Evolutionary conservation across 2,113 vertebrate genomes (phyloP), one percentile per base, ranked within the genome.

Genomic region (Hymenochirus boettgeri): DNA sequence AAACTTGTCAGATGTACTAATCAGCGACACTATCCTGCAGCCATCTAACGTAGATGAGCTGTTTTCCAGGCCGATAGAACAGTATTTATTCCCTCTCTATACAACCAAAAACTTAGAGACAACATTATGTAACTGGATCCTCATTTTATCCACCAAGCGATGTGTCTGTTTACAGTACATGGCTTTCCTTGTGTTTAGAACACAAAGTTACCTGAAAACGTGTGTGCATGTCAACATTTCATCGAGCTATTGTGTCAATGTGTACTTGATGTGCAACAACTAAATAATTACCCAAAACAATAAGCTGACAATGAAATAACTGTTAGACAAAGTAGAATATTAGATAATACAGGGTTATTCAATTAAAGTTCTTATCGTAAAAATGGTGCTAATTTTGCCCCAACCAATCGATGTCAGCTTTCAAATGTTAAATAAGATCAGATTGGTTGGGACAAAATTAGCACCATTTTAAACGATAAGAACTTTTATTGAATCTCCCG

Each of bases 91-190:
- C 12, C 31, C 31, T 33, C 8, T 33, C 2, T 7, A 7, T 7
- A 12, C 31, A 33, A 33, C 3, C 31, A 33, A 33, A 2, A 33
- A 12, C 8, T 12, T 31, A 5, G 29, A 31, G 29, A 31, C 9
- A 4, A 2, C 2, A 42, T 13, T 4, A 5, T 58, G 64, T 52
- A 67, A 67, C 11, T 29, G 47, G 65, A 67, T 15, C 6, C 57
- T n/a, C n/a, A n/a, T 10, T 17, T 42, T 42, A 42, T 42, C 10
- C 37, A n/a, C 26, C 15, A 22, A 22, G 7, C 24, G 11, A 46
- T n/a, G 19, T 8, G 1, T 5, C 22, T 67, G 21, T 60, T 67
- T 59, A 59, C 35, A 67, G n/a, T 22, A 67, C 56, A 60, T 4
- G 47, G 22, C 31, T 18, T 8, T 22, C n/a, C 9, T 18, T 13